Percentiles rank a stretch among this genome's conserved stretches.
Conservation (phyloP, 53 echinoderm and acorn worm species). For the Antedon mediterranea region DNA sequence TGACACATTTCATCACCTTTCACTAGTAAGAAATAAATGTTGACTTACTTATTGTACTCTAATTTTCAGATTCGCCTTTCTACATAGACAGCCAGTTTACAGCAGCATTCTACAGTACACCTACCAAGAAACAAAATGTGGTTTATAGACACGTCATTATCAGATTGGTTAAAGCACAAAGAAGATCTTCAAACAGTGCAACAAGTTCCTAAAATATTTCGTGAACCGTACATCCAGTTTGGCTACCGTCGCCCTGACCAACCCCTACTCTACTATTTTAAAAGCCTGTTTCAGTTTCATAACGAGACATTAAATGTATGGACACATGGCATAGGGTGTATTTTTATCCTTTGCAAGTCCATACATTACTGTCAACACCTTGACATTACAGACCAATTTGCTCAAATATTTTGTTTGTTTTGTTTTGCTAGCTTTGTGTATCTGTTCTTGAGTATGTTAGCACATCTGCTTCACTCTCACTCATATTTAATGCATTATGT, state of each 20-base stretch:
- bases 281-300: conserved; percentile 74
- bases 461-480: conserved; percentile 80
- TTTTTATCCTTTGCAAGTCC: conserved; percentile 33
- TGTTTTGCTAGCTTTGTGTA: conserved; percentile 43
- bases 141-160: background rate
- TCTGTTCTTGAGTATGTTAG: conserved; percentile 53
- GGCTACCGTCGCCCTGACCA: conserved; percentile 84
- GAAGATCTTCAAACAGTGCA: background rate
- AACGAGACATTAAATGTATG: conserved; percentile 87
- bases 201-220: conserved; percentile 46
- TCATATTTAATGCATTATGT: conserved; percentile 72
- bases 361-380: conserved; percentile 34
- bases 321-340: conserved; percentile 66
- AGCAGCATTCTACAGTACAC: too few relatives aligned
- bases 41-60: too few relatives aligned
- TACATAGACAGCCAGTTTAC: too few relatives aligned
- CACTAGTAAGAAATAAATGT: too few relatives aligned
- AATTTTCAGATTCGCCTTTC: too few relatives aligned
- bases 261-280: conserved; percentile 58
- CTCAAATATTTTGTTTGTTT: conserved; percentile 53
- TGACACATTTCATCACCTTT: too few relatives aligned
- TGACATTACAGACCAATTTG: conserved; percentile 53
- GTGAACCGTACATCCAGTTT: conserved; percentile 53
- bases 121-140: background rate
- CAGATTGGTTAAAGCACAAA: background rate